Evolutionary conservation across 2,797 vertebrate species (phyloP).

Genomic region (Alauda arvensis): DNA sequence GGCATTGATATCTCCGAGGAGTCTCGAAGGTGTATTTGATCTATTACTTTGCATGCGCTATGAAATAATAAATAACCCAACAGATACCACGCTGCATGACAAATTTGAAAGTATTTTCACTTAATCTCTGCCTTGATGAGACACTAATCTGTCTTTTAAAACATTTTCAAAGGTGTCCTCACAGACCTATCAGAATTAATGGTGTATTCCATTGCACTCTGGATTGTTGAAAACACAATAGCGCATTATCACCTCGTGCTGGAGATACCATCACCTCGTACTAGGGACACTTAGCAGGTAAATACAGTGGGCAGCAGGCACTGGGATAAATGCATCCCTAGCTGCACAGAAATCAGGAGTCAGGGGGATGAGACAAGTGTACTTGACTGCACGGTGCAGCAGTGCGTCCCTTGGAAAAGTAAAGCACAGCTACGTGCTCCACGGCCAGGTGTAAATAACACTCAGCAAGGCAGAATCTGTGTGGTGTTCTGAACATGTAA

Average conservation of each 20-base stretch:
- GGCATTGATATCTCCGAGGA: slow-evolving; percentile 1
- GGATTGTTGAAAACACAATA: slow-evolving; percentile 34
- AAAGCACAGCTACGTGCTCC: not conserved
- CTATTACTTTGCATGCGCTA: slow-evolving; percentile 29
- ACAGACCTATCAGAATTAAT: slow-evolving; percentile 63
- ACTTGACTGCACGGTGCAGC: not conserved
- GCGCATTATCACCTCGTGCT: not conserved
- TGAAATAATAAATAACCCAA: slow-evolving; percentile 69
- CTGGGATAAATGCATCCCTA: slow-evolving; percentile 28
- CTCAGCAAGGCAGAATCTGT: not conserved
- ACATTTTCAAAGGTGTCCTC: slow-evolving; percentile 67
- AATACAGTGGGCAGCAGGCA: slow-evolving; percentile 13
- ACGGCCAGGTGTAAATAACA: not conserved
- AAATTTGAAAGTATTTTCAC: slow-evolving; percentile 62
- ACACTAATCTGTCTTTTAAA: slow-evolving; percentile 69
- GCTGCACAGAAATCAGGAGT: slow-evolving; percentile 6
- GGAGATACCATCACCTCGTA: not conserved
- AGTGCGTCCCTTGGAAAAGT: not conserved
- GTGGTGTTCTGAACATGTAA: not conserved
- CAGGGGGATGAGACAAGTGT: slow-evolving; percentile 27
- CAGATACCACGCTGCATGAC: slow-evolving; percentile 46
- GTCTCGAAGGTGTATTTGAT: slow-evolving; percentile 60
- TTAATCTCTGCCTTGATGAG: slow-evolving; percentile 67
- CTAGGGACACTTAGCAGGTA: slow-evolving; percentile 35
- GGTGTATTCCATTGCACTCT: slow-evolving; percentile 38